Conservation (phyloP, 2,113 vertebrate species). For the Cnemophilus loriae region DNA sequence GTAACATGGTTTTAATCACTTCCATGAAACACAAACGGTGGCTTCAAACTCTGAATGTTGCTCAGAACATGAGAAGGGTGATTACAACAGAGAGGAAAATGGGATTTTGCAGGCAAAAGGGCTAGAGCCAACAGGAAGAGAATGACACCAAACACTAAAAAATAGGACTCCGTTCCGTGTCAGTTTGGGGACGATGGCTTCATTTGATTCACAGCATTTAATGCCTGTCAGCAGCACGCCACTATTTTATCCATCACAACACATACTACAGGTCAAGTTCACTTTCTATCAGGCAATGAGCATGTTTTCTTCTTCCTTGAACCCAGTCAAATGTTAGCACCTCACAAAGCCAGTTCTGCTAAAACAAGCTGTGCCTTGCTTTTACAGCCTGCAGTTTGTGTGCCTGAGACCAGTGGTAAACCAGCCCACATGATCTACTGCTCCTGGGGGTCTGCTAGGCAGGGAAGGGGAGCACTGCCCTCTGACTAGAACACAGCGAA, state of each 20-base stretch:
- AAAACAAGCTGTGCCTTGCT: background rate
- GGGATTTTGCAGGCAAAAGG: slow-evolving; percentile 7
- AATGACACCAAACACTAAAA: background rate
- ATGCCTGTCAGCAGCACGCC: background rate
- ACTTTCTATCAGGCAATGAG: background rate
- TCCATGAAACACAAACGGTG: slow-evolving; percentile 66
- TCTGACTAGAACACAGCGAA: background rate
- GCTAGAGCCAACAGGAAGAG: background rate
- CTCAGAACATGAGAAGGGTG: slow-evolving; percentile 58
- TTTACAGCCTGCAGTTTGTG: background rate
- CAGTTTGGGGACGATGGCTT: background rate
- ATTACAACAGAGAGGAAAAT: slow-evolving; percentile 46
- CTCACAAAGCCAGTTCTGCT: background rate
- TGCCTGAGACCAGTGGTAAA: background rate
- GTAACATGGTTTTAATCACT: slow-evolving; percentile 75
- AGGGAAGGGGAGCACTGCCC: background rate
- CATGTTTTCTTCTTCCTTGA: background rate
- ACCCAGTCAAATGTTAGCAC: background rate
- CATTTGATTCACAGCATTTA: background rate
- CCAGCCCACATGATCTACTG: background rate
- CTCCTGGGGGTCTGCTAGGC: background rate
- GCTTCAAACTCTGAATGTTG: slow-evolving; percentile 30
- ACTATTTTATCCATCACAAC: background rate
- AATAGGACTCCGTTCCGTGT: background rate
- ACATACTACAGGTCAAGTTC: background rate